Conservation (phyloP, 2,797 vertebrate genomes). For the Sternotherus odoratus region DNA sequence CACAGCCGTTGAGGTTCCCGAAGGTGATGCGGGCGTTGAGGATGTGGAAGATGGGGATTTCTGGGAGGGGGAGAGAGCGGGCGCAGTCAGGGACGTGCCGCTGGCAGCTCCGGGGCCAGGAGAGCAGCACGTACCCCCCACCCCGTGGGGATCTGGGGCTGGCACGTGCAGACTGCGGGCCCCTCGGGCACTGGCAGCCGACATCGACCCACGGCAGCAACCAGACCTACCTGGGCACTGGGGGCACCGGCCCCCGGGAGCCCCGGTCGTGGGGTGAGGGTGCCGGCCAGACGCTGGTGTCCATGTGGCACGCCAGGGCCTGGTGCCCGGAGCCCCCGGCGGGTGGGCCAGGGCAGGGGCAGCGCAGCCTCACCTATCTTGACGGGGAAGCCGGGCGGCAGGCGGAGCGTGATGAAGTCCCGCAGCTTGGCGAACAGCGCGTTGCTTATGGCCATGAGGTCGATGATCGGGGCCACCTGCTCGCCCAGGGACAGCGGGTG, state of each 20-base stretch:
- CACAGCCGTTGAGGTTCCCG: conserved; percentile 95
- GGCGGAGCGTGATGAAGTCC: conserved; percentile 95
- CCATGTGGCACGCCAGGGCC: background rate
- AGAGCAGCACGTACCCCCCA: background rate
- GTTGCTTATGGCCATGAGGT: conserved; percentile 98
- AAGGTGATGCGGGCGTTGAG: conserved; percentile 98
- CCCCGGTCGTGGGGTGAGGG: too few relatives aligned
- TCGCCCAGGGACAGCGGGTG: conserved; percentile 95
- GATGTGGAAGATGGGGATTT: conserved; percentile 98
- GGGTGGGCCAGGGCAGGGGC: too few relatives aligned
- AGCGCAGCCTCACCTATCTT: conserved; percentile 90
- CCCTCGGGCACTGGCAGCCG: accelerated
- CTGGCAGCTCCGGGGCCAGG: background rate
- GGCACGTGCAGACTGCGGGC: background rate
- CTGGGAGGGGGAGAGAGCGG: conserved; percentile 73
- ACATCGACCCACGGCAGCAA: background rate
- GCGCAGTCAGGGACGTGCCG: too few relatives aligned
- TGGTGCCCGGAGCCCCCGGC: too few relatives aligned
- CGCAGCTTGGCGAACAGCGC: conserved; percentile 95
- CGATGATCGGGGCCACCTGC: conserved; percentile 96
- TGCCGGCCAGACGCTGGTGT: background rate
- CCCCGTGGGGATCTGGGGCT: too few relatives aligned
- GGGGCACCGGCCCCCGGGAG: background rate
- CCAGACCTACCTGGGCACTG: background rate
- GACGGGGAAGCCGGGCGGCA: conserved; percentile 95